These are phyloP conservation scores for Gambusia holbrooki DNA, from an alignment of 2,113 vertebrate genomes.

Conservation along the genomic window DNA sequence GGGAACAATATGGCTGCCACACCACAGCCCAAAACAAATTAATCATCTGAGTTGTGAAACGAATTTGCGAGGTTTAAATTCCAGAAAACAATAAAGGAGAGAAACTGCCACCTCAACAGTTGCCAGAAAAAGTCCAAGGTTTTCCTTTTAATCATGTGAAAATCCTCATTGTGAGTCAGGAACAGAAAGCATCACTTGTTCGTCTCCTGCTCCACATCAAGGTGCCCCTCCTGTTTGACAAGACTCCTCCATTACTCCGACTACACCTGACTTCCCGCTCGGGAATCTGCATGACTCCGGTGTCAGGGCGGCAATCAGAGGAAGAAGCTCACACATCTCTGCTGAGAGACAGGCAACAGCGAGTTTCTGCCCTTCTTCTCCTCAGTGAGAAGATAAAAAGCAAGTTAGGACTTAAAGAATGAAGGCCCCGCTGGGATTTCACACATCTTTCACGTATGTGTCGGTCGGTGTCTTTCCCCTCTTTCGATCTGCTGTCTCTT, in stretches of 20 bases:
- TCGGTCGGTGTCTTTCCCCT: constrained; percentile 36
- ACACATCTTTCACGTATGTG: constrained; percentile 38
- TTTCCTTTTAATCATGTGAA: constrained; percentile 22
- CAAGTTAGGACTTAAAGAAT: constrained; percentile 43
- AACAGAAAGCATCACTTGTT: constrained; percentile 6
- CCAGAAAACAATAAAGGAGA: background rate
- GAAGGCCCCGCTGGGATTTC: constrained; percentile 48
- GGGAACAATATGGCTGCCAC: background rate
- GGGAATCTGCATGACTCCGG: constrained; percentile 33
- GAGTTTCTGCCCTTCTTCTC: constrained; percentile 31
- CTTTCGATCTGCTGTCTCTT: constrained; percentile 43
- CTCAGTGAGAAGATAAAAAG: constrained; percentile 52
- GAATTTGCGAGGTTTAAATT: background rate
- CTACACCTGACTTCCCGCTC: constrained; percentile 43
- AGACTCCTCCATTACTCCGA: constrained; percentile 3
- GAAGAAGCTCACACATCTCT: constrained; percentile 14
- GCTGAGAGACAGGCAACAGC: constrained; percentile 30
- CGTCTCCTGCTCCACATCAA: constrained; percentile 21
- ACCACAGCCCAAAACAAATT: background rate
- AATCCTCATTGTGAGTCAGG: constrained; percentile 1
- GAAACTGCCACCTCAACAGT: background rate
- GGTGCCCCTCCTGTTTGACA: constrained; percentile 32
- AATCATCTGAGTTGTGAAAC: background rate
- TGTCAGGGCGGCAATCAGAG: constrained; percentile 49
- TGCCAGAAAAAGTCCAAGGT: background rate